Conservation (phyloP, 2,113 vertebrate genomes). For the Vulpes vulpes region DNA sequence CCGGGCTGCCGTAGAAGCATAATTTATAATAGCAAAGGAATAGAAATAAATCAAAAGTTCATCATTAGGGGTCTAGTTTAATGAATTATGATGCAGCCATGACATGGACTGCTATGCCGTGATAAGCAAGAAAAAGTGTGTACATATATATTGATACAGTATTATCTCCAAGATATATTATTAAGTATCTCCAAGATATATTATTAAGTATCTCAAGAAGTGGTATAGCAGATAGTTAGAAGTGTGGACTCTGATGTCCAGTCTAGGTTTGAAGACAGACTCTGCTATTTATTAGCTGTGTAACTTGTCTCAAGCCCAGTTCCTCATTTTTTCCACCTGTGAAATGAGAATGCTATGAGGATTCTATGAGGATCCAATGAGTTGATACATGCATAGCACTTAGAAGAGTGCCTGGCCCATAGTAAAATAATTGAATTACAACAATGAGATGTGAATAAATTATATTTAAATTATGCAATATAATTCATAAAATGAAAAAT, state of each 20-base stretch:
- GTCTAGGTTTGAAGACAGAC: background rate
- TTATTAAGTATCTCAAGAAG: background rate
- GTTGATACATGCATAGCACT: background rate
- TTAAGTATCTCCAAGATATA: background rate
- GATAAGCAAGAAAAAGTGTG: background rate
- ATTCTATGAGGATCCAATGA: background rate
- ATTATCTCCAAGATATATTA: background rate
- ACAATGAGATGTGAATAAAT: background rate
- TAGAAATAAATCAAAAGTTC: constrained; percentile 13
- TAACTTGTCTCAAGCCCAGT: background rate
- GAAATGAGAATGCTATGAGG: background rate
- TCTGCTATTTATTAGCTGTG: background rate
- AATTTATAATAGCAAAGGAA: background rate
- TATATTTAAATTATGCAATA: constrained; percentile 7
- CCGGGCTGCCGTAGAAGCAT: background rate
- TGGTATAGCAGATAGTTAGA: background rate
- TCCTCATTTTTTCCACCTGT: background rate
- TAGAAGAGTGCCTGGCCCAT: background rate
- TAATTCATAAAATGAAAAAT: constrained; percentile 17
- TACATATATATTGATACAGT: background rate
- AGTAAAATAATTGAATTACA: constrained; percentile 1
- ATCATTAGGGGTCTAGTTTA: background rate
- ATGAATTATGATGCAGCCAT: background rate
- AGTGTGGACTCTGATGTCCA: background rate
- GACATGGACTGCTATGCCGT: background rate